Conservation (phyloP, 2,113 vertebrate genomes). For the Promerops cafer region DNA sequence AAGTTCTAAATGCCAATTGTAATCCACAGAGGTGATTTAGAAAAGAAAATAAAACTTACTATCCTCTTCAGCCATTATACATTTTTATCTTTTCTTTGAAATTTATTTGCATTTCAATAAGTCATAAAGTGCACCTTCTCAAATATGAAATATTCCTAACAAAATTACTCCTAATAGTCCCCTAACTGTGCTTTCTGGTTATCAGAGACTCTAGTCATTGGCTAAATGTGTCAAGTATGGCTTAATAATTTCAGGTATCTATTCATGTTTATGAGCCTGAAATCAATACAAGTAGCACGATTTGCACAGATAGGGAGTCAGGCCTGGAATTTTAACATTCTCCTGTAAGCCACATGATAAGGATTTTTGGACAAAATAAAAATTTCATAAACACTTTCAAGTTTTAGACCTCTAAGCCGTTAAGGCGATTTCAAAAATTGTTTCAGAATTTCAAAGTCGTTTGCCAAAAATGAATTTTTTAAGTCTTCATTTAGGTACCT, state of each 20-base stretch:
- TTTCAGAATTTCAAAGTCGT: constrained; percentile 12
- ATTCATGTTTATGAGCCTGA: constrained; percentile 12
- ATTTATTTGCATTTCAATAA: constrained; percentile 31
- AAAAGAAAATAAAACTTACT: constrained; percentile 21
- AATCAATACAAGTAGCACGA: not conserved
- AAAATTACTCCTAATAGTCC: not conserved
- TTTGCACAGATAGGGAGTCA: not conserved
- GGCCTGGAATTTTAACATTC: not conserved
- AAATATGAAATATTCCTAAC: not conserved
- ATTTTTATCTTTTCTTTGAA: constrained; percentile 21
- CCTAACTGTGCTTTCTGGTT: not conserved
- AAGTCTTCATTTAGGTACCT: not conserved
- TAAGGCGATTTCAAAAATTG: not conserved
- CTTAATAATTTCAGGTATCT: constrained; percentile 32
- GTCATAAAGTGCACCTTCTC: not conserved
- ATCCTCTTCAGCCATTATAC: not conserved
- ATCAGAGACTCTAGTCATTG: not conserved
- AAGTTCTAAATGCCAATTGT: not conserved
- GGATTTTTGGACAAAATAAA: constrained; percentile 7
- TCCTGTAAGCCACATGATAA: not conserved
- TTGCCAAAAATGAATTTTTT: constrained; percentile 32
- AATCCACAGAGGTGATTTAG: constrained; percentile 25
- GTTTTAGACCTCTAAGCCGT: not conserved
- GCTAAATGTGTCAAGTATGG: not conserved
- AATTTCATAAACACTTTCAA: not conserved